Evolutionary conservation across 2,888 invertebrate genomes (phyloP), one percentile per base, ranked within the genome.

Genomic region (Ormyrus thymus): DNA sequence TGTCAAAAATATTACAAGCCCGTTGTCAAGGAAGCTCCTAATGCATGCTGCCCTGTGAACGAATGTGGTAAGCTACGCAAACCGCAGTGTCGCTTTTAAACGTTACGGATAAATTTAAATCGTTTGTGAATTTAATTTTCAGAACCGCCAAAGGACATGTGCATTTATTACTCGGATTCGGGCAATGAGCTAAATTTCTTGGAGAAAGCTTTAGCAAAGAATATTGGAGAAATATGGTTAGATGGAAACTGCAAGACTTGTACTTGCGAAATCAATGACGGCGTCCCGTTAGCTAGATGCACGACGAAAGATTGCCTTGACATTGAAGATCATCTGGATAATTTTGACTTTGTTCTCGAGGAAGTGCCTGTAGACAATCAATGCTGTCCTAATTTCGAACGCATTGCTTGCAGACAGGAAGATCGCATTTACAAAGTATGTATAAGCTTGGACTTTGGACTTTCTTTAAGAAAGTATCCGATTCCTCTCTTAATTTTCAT

Each of bases 211-310:
- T 10, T 82, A 6, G 75, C 78, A 0, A 87, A 84, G 59, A 81
- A 84, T 62, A 74, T 88, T 61, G 93, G 93, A 10, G 92, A 92
- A 0, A 91, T 89, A 0, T 95, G 95, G 95, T 86, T 91, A 79
- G 95, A 95, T 87, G 95, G 95, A 0, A 93, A 94, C 43, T 95
- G 95, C 85, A 92, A 93, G 56, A 90, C 91, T 51, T 95, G 95
- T 84, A 90, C 90, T 62, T 95, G 95, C 86, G 89, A 89, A 53
- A 84, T 86, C 58, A 83, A 84, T 8, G 88, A 87, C 7, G 91
- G 88, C 76, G 84, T 85, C 1, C 86, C 90, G 7, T 85, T 87
- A 10, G 80, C 89, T 4, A 88, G 87, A 62, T 95, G 95, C 87
- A 84, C 90, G 0, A 88, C 89, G 10, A 91, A 90, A 0, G 90